Percentiles rank a stretch among this genome's conserved stretches.
Evolutionary conservation across 2,113 vertebrate genomes (phyloP).

Genomic region (Synodontis membranacea): DNA sequence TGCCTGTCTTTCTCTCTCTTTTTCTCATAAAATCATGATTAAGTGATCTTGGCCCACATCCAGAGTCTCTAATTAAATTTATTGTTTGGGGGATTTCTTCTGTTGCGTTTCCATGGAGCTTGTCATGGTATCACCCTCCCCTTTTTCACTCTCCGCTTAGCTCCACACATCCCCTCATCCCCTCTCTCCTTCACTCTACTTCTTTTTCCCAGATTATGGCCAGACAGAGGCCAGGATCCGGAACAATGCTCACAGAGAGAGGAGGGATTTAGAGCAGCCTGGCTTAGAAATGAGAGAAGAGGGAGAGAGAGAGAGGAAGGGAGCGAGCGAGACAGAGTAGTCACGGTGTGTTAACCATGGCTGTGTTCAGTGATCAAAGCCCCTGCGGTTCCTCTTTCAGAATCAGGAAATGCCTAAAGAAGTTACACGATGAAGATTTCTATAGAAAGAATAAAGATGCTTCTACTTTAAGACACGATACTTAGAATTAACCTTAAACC

Average conservation of each 20-base stretch:
- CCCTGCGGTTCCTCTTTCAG: slow-evolving; percentile 61
- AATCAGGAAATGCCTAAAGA: slow-evolving; percentile 1
- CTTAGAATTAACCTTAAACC: neutral
- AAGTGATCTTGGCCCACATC: slow-evolving; percentile 38
- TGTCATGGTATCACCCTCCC: slow-evolving; percentile 55
- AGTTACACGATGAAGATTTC: neutral
- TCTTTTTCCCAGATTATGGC: slow-evolving; percentile 56
- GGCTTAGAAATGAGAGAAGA: slow-evolving; percentile 56
- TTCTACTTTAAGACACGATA: neutral
- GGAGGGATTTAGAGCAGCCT: slow-evolving; percentile 64
- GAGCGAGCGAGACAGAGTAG: slow-evolving; percentile 54
- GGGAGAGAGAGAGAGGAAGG: slow-evolving; percentile 58
- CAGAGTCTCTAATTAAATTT: slow-evolving; percentile 64
- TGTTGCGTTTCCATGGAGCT: slow-evolving; percentile 49
- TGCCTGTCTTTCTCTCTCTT: neutral
- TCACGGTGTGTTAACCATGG: slow-evolving; percentile 67
- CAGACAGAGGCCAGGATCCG: slow-evolving; percentile 58
- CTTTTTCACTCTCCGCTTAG: slow-evolving; percentile 46
- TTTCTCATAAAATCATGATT: slow-evolving; percentile 37
- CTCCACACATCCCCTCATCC: slow-evolving; percentile 56
- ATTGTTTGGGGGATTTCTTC: slow-evolving; percentile 64
- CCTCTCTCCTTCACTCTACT: slow-evolving; percentile 44
- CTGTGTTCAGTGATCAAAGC: slow-evolving; percentile 70
- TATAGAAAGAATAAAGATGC: neutral
- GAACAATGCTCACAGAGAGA: slow-evolving; percentile 61